A percentile compares a stretch with the other conserved stretches of the same genome.
Conservation (phyloP, 1,140 invertebrate species). For the Brachionus manjavacas region DNA sequence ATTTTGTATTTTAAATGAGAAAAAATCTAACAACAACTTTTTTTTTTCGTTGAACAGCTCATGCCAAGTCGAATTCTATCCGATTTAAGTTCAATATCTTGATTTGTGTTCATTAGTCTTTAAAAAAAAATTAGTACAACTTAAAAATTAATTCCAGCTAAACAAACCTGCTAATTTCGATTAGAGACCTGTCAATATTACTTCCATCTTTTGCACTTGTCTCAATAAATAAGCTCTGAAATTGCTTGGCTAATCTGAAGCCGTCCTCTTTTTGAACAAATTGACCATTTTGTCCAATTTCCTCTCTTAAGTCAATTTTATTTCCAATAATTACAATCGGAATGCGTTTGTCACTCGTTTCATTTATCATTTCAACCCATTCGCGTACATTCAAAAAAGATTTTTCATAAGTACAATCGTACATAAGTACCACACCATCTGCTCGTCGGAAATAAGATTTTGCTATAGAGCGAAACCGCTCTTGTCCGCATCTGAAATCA, state of each 20-base stretch:
- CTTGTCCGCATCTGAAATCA: constrained; percentile 35
- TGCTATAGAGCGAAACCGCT: constrained; percentile 65
- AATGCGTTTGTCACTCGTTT: constrained; percentile 43
- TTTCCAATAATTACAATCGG: constrained; percentile 63
- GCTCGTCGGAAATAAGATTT: constrained; percentile 68
- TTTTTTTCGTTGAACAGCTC: neutral
- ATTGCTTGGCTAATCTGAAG: constrained; percentile 49
- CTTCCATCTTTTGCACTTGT: constrained; percentile 58
- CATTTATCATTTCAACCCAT: constrained; percentile 55
- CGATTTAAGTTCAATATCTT: constrained; percentile 36
- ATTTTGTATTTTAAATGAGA: neutral
- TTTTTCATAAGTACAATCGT: constrained; percentile 65
- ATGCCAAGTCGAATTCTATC: constrained; percentile 18
- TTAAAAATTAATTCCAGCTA: neutral
- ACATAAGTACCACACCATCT: constrained; percentile 68
- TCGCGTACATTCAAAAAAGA: constrained; percentile 65
- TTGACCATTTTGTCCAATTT: constrained; percentile 48
- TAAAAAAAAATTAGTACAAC: neutral
- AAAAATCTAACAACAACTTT: constrained; percentile 16
- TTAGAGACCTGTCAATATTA: constrained; percentile 58
- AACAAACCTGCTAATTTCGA: constrained; percentile 57
- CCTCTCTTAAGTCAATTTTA: constrained; percentile 60
- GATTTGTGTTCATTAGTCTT: constrained; percentile 37
- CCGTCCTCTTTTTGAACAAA: constrained; percentile 51
- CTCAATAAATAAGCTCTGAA: constrained; percentile 54